These are phyloP conservation scores for Lissonota sp. DNA, from an alignment of 2,888 invertebrate genomes.

Conservation along the genomic window DNA sequence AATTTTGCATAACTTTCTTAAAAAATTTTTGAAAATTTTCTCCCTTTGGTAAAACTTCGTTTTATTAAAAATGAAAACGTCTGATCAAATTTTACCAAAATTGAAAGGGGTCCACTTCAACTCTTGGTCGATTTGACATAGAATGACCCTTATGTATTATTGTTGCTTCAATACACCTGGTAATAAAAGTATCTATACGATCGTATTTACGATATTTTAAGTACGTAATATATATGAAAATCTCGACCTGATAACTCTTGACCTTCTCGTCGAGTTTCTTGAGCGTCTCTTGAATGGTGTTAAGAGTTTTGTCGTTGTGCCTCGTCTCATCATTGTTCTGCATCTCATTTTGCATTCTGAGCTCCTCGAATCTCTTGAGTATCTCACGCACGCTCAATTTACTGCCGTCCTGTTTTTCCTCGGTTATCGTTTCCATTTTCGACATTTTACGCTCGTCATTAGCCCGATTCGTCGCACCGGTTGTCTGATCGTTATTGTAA, in stretches of 20 bases:
- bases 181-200: too few relatives aligned
- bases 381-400: constrained; percentile 94
- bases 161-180: too few relatives aligned
- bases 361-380: constrained; percentile 91
- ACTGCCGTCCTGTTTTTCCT: constrained; percentile 89
- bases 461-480: constrained; percentile 58
- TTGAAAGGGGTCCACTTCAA: too few relatives aligned
- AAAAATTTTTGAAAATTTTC: too few relatives aligned
- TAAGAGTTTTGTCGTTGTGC: constrained; percentile 80
- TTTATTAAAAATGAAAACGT: too few relatives aligned
- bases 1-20: too few relatives aligned
- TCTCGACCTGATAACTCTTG: constrained; percentile 80
- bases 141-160: too few relatives aligned
- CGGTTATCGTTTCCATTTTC: constrained; percentile 92
- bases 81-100: too few relatives aligned
- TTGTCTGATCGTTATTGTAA: constrained; percentile 77
- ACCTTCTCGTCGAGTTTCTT: constrained; percentile 84
- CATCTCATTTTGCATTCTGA: constrained; percentile 81
- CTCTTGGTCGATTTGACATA: too few relatives aligned
- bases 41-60: too few relatives aligned
- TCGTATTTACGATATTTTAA: too few relatives aligned
- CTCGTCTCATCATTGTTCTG: constrained; percentile 73
- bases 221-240: constrained; percentile 36
- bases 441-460: constrained; percentile 77
- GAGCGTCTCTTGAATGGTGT: constrained; percentile 83